phyloP scores from a whole-genome alignment of 2,113 vertebrate species.

The Petaurus breviceps region DNA sequence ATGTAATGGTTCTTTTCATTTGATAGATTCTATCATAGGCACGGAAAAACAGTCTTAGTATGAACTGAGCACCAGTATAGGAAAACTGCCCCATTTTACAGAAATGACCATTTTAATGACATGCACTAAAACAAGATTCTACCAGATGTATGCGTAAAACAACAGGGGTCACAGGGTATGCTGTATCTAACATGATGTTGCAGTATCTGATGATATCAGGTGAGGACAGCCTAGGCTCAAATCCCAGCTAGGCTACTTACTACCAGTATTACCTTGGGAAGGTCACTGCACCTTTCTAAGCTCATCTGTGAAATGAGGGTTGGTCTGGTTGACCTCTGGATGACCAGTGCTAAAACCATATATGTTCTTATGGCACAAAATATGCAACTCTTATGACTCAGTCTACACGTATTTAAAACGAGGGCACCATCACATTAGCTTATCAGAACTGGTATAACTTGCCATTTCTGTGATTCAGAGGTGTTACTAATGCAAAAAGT shows the following conservation, averaged over 20 bases:
- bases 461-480: slow-evolving; percentile 17
- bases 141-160: neutral
- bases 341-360: neutral
- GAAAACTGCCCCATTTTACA: neutral
- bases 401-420: slow-evolving; percentile 3
- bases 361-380: neutral
- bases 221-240: neutral
- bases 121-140: slow-evolving; percentile 32
- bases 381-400: neutral
- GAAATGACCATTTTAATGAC: neutral
- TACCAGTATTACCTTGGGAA: neutral
- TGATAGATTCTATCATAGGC: neutral
- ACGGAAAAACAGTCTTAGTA: neutral
- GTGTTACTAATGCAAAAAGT: slow-evolving; percentile 1
- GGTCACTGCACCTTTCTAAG: neutral
- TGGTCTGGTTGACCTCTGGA: neutral
- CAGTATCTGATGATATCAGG: neutral
- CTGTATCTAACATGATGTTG: neutral
- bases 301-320: neutral
- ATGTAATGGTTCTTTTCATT: neutral
- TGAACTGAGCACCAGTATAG: neutral
- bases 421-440: slow-evolving; percentile 22
- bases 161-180: neutral
- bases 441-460: neutral
- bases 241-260: neutral